Conservation (phyloP, 2,888 invertebrate species). For the Phortica okadai region DNA sequence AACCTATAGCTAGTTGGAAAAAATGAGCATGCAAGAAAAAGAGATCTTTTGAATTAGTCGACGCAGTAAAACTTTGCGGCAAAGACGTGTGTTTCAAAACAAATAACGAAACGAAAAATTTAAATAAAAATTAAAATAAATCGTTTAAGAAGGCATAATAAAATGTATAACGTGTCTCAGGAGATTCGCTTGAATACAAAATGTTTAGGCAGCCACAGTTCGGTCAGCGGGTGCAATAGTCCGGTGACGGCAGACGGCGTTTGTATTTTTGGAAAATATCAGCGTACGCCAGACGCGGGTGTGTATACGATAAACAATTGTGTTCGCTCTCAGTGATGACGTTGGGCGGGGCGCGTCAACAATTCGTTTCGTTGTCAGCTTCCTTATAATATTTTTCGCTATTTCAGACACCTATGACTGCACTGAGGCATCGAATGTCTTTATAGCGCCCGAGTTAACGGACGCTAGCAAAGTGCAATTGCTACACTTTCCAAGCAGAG, state of each 20-base stretch:
- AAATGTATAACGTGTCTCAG: slow-evolving; percentile 75
- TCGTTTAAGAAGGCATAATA: slow-evolving; percentile 20
- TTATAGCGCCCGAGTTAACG: slow-evolving; percentile 73
- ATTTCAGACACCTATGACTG: slow-evolving; percentile 65
- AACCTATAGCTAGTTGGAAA: neutral
- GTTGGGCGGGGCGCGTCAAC: neutral
- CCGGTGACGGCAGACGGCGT: slow-evolving; percentile 56
- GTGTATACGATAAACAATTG: slow-evolving; percentile 51
- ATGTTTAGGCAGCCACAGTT: slow-evolving; percentile 39
- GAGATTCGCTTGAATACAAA: slow-evolving; percentile 72
- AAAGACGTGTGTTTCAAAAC: slow-evolving; percentile 14
- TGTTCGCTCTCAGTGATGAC: neutral
- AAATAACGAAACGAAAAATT: neutral
- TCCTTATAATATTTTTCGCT: slow-evolving; percentile 27
- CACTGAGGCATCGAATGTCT: slow-evolving; percentile 62
- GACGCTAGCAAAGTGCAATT: slow-evolving; percentile 71
- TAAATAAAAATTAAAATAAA: neutral
- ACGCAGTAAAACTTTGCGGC: neutral
- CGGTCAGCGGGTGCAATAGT: slow-evolving; percentile 44
- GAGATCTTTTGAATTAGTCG: neutral
- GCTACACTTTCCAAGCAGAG: slow-evolving; percentile 73
- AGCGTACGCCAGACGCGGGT: slow-evolving; percentile 74
- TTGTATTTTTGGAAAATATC: slow-evolving; percentile 73
- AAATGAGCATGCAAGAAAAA: neutral
- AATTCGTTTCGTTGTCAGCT: slow-evolving; percentile 1